These are phyloP conservation scores for Periplaneta americana DNA, from an alignment of 1,140 invertebrate genomes.

Conservation along the genomic window DNA sequence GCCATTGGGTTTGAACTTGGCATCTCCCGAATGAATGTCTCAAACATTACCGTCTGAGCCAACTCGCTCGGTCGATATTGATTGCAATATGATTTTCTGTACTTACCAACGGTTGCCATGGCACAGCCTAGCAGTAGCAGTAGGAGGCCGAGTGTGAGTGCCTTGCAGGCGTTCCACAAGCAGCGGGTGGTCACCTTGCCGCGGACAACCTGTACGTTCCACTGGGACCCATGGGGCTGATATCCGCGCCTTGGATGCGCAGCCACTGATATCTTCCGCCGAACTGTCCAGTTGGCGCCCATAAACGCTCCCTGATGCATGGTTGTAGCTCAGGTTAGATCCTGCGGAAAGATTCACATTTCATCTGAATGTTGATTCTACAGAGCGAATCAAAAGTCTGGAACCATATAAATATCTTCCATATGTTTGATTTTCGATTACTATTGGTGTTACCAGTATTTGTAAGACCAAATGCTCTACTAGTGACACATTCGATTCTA, in stretches of 20 bases:
- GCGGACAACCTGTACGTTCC: constrained; percentile 54
- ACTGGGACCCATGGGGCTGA: constrained; percentile 15
- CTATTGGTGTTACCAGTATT: too few species aligned
- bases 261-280: constrained; percentile 22
- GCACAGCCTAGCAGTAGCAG: constrained; percentile 79
- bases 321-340: neutral
- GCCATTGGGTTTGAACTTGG: too few species aligned
- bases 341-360: too few species aligned
- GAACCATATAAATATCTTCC: too few species aligned
- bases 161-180: constrained; percentile 85
- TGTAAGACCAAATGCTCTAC: too few species aligned
- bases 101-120: constrained; percentile 84
- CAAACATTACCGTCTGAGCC: too few species aligned
- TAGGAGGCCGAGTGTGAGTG: constrained; percentile 73
- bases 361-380: too few species aligned
- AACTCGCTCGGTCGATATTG: too few species aligned
- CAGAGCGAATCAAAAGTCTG: too few species aligned
- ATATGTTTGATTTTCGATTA: too few species aligned
- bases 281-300: constrained; percentile 21
- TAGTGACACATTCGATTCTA: too few species aligned
- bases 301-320: constrained; percentile 32
- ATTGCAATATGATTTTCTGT: neutral
- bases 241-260: constrained; percentile 6
- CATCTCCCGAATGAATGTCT: too few species aligned
- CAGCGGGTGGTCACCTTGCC: constrained; percentile 82